These are phyloP conservation scores for Brachionichthys hirsutus DNA, from an alignment of 2,113 vertebrate species.

Conservation along the genomic window DNA sequence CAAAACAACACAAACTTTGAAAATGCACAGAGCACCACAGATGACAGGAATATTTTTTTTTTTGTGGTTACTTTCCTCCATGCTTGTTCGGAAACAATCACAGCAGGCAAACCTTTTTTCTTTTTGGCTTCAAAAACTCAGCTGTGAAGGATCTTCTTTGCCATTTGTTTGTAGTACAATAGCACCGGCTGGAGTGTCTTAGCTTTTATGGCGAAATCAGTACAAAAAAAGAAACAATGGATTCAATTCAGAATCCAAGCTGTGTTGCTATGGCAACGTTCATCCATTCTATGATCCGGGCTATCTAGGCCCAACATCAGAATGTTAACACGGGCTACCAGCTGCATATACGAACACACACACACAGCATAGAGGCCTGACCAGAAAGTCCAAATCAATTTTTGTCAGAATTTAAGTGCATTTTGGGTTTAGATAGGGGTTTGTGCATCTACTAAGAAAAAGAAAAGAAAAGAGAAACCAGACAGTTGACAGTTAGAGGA, in stretches of 20 bases:
- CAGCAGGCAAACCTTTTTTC: conserved; percentile 42
- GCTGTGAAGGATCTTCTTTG: conserved; percentile 41
- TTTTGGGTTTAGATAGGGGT: conserved; percentile 37
- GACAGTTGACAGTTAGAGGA: conserved; percentile 11
- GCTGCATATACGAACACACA: conserved; percentile 26
- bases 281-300: conserved; percentile 34
- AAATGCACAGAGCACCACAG: conserved; percentile 61
- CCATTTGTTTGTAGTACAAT: conserved; percentile 51
- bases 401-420: conserved; percentile 51
- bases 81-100: conserved; percentile 20
- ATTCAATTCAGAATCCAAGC: conserved; percentile 22
- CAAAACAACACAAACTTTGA: conserved; percentile 44
- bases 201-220: conserved; percentile 37
- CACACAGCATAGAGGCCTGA: conserved; percentile 16
- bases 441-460: conserved; percentile 10
- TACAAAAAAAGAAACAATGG: conserved; percentile 20
- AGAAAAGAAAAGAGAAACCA: too few species aligned
- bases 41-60: conserved; percentile 55
- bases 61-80: conserved; percentile 31
- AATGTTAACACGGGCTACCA: conserved; percentile 20
- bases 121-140: conserved; percentile 48
- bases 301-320: conserved; percentile 38
- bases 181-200: conserved; percentile 74
- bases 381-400: conserved; percentile 24
- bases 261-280: conserved; percentile 54